Evolutionary conservation across 2,113 vertebrate genomes (phyloP), one percentile per base, ranked within the genome.

Genomic region (Brachypteracias leptosomus): DNA sequence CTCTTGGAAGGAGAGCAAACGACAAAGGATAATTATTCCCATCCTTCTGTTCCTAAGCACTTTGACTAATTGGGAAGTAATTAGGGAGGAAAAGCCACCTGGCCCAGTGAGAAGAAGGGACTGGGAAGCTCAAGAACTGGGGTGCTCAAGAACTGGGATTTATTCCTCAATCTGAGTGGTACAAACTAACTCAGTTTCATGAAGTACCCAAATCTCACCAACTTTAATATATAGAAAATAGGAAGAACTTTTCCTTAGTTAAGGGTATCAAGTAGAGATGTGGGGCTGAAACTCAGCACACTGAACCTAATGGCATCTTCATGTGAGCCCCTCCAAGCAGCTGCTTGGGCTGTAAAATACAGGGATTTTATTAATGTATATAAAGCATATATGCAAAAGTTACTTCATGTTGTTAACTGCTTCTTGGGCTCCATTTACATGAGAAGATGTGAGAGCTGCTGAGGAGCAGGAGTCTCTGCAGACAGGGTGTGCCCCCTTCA

Each of bases 321-420:
- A 12, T 15, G 61, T 28, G 22, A 87, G 33, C 16, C 19, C 38
- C 79, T 86, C 31, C 52, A 63, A 80, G 42, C 57, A 84, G 35
- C 38, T 68, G 79, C 33, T 38, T 40, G 13, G 54, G 11, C 25
- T 54, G 36, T 9, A 10, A 40, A 65, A 26, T 26, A 7, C 1
- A 36, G 31, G 6, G 4, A 1, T 38, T 35, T 65, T 49, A 55
- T 12, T 4, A 14, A 33, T 1, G 4, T 0, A 24, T 17, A 12
- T 54, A 73, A 91, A 62, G 14, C 2, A 8, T 29, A 19, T 0
- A 44, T 42, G 73, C 20, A 46, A 36, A 86, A 83, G 7, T 11
- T 14, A 40, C 58, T 63, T 62, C 16, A 2, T 42, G 70, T 67
- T 40, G 59, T 65, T 42, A 57, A 35, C 40, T 79, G 85, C 44